Percentiles rank a stretch among this genome's conserved stretches.
These are phyloP conservation scores for Laterallus jamaicensis DNA, from an alignment of 2,113 vertebrate species.

Conservation along the genomic window DNA sequence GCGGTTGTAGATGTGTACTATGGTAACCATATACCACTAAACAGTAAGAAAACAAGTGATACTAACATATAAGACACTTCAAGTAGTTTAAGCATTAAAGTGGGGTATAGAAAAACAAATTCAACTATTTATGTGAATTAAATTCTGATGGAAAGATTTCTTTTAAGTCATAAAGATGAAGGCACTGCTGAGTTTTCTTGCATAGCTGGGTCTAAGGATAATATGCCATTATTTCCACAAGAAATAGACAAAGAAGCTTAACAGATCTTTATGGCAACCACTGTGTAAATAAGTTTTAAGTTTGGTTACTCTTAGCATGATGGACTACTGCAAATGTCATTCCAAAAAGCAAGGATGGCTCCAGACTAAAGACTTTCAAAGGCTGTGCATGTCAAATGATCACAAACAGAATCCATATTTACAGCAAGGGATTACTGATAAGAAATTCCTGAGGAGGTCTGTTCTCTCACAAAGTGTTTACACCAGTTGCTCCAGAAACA, in stretches of 20 bases:
- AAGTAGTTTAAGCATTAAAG: not conserved
- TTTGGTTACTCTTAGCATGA: not conserved
- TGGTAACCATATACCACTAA: conserved; percentile 99
- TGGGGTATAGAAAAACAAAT: not conserved
- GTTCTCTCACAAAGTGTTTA: conserved; percentile 3
- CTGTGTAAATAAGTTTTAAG: not conserved
- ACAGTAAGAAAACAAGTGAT: conserved; percentile 2
- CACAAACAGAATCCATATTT: conserved; percentile 39
- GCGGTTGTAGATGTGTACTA: conserved; percentile 95
- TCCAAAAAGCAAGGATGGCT: not conserved
- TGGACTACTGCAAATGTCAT: not conserved
- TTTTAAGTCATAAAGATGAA: not conserved
- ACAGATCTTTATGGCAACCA: not conserved
- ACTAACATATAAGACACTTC: not conserved
- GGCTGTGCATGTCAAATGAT: not conserved
- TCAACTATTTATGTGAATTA: not conserved
- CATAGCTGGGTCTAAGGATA: not conserved
- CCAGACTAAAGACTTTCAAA: conserved; percentile 20
- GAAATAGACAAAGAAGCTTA: not conserved
- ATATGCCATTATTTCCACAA: not conserved
- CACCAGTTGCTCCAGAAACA: not conserved
- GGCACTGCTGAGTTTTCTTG: not conserved
- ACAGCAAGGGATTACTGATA: conserved; percentile 42
- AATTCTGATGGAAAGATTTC: not conserved
- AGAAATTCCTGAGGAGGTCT: conserved; percentile 37